Base-by-base conservation (phyloP, 2,113 vertebrate genomes). In the Petromus typicus region DNA sequence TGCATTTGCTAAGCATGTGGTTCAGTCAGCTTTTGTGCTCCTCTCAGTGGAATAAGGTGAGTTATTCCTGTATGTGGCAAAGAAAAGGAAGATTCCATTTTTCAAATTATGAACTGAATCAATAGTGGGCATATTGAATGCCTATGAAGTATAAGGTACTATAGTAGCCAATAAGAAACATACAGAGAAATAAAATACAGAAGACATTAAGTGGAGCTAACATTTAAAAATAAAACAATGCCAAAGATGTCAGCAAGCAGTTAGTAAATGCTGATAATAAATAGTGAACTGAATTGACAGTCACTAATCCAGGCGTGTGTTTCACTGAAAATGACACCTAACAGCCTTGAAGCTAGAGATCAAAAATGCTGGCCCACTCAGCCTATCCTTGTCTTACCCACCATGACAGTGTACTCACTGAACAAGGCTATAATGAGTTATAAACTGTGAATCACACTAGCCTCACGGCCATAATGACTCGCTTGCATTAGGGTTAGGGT, bases 1-100 rank as follows among this genome's bases (percentile, higher is more conserved):
- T 51, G 27, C 43, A 67, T 96, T 93, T 27, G 48, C 61, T 57
- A 82, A 91, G 78, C 66, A 86, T 81, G 80, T 73, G 43, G 86
- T 37, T 84, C 59, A 61, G 57, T 25, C 10, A 82, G 71, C 88
- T 93, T 61, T 34, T 85, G 45, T 13, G 61, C 17, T 81, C 27
- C 57, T n/a, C 48, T 48, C 27, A 4, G 57, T 37, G 43, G 66
- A 75, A 84, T 71, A 32, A 5, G 71, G 61, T 56, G 30, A 27
- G 23, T 79, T n/a, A 87, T 81, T 76, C 71, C 37, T 22, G 45
- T 5, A 13, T 16, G 59, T 51, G 69, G 17, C 45, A 78, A 79
- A 86, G 69, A 80, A 59, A 89, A 56, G 20, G 11, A 86, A 27
- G 59, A 34, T 67, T 93, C 82, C 25, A 66, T 30, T 16, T 27